phyloP scores from a whole-genome alignment of 2,888 invertebrate genomes.

The Achlya flavicornis region DNA sequence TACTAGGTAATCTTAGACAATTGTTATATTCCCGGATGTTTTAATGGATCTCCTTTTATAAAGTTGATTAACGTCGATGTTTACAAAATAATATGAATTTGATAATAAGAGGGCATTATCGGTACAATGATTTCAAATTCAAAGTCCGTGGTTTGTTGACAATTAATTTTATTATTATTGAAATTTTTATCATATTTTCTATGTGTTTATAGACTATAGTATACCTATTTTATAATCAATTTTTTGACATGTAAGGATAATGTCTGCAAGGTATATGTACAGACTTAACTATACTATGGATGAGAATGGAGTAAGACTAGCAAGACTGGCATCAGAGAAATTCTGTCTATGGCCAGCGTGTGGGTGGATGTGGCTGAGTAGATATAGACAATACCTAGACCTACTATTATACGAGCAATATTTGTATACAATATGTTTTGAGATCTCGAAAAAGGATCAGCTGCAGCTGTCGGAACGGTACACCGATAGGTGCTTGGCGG shows the following conservation, averaged over 20 bases:
- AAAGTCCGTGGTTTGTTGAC: slow-evolving; percentile 57
- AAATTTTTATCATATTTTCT: slow-evolving; percentile 23
- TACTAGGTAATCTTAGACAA: background rate
- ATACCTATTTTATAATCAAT: background rate
- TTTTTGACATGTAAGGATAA: background rate
- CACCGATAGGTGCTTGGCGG: no score
- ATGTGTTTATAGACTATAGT: slow-evolving; percentile 11
- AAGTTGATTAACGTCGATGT: background rate
- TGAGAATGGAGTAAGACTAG: background rate
- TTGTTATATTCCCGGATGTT: slow-evolving; percentile 3
- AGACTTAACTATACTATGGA: no score
- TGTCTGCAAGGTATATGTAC: no score
- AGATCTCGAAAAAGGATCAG: no score
- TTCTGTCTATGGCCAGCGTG: background rate
- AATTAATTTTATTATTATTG: slow-evolving; percentile 28
- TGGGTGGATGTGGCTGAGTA: background rate
- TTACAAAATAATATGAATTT: background rate
- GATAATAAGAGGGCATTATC: slow-evolving; percentile 41
- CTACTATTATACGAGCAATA: no score
- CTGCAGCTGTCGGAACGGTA: no score
- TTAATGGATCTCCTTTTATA: slow-evolving; percentile 3
- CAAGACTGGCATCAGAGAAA: background rate
- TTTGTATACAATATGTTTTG: no score
- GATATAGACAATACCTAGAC: background rate
- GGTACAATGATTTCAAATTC: slow-evolving; percentile 44